Percentiles rank a stretch among this genome's conserved stretches.
Conservation (phyloP, 2,113 vertebrate genomes). For the Orientallactaga bullata region DNA sequence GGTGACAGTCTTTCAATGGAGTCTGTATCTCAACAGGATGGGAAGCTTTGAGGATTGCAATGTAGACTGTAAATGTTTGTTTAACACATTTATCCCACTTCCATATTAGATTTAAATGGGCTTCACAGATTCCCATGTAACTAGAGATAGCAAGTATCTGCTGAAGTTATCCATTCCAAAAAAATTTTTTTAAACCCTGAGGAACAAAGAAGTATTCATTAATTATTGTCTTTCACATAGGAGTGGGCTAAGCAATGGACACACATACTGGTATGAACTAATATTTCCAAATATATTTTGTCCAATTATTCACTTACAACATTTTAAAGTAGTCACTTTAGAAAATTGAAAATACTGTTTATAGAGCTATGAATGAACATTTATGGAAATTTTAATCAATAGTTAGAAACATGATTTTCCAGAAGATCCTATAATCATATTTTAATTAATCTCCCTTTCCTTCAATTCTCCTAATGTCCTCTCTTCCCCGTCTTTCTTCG, state of each 20-base stretch:
- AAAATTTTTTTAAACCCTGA: not conserved
- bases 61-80: not conserved
- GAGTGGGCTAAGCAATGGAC: not conserved
- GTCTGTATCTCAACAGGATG: not conserved
- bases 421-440: not conserved
- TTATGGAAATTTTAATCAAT: not conserved
- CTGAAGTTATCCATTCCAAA: not conserved
- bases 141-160: not conserved
- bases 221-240: not conserved
- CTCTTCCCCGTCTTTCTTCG: not conserved
- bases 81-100: slow-evolving; percentile 45
- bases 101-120: slow-evolving; percentile 15
- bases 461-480: not conserved
- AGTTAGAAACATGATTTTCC: slow-evolving; percentile 7
- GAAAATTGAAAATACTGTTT: slow-evolving; percentile 29
- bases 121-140: not conserved
- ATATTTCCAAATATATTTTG: slow-evolving; percentile 22
- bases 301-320: not conserved
- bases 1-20: not conserved
- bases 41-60: slow-evolving; percentile 12
- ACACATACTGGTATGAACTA: not conserved
- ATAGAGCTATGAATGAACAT: not conserved
- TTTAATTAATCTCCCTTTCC: not conserved
- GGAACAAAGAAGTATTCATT: not conserved
- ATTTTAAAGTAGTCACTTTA: not conserved